Conservation (phyloP, 2,113 vertebrate species). For the Erythrocercus mccallii region DNA sequence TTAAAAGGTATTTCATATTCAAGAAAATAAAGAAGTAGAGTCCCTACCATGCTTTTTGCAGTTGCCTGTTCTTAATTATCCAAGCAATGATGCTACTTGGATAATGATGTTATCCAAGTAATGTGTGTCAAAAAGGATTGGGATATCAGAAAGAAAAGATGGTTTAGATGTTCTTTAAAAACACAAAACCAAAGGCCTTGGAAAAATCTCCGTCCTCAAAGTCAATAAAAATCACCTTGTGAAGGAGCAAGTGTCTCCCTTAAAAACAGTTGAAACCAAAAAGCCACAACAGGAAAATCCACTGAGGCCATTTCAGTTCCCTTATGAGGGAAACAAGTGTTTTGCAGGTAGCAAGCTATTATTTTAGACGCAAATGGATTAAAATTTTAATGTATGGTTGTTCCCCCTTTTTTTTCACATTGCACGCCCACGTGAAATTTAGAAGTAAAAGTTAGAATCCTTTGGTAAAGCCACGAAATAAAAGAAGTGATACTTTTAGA, state of each 20-base stretch:
- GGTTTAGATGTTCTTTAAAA: not conserved
- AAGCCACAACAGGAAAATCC: not conserved
- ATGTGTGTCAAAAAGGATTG: not conserved
- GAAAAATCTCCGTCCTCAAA: not conserved
- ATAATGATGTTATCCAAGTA: not conserved
- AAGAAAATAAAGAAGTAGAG: not conserved
- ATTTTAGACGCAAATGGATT: fast-evolving
- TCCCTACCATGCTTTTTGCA: not conserved
- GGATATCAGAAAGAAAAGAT: not conserved
- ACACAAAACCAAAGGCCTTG: not conserved
- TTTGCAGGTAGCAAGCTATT: not conserved
- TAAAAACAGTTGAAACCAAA: not conserved
- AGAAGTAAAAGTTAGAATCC: not conserved
- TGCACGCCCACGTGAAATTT: not conserved
- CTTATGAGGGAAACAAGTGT: not conserved
- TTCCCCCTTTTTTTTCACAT: not conserved
- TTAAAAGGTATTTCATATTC: not conserved
- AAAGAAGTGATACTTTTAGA: not conserved
- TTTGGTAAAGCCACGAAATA: not conserved
- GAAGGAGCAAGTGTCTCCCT: not conserved
- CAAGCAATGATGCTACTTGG: not conserved
- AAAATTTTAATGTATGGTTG: not conserved
- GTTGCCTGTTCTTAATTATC: not conserved
- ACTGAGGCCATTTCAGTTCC: not conserved
- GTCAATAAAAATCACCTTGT: not conserved